Conservation (phyloP, 2,797 vertebrate species). For the Cossypha caffra region DNA sequence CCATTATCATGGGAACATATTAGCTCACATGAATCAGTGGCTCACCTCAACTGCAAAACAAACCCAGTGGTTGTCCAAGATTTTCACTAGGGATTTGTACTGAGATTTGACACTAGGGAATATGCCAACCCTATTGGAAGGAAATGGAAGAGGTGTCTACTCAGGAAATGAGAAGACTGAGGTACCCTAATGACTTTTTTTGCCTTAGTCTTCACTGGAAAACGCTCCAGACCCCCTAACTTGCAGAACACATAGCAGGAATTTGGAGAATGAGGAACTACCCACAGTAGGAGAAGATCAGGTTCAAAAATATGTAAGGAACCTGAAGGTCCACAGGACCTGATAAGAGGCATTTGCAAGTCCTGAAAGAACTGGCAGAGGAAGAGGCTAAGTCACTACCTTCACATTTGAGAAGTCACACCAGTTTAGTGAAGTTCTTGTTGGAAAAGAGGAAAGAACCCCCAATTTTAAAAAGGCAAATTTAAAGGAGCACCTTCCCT, state of each 20-base stretch:
- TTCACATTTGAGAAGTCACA: neutral
- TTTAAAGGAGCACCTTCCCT: neutral
- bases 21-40: rapidly evolving
- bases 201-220: neutral
- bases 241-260: neutral
- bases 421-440: neutral
- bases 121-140: neutral
- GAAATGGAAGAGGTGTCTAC: neutral
- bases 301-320: neutral
- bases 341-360: neutral
- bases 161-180: neutral
- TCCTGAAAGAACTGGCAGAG: neutral
- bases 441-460: neutral
- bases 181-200: neutral
- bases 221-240: neutral
- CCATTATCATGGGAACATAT: neutral
- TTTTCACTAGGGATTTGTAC: neutral
- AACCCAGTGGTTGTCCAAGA: neutral
- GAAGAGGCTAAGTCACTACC: neutral
- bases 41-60: neutral
- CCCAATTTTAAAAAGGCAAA: neutral
- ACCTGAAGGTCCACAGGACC: neutral
- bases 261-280: neutral
- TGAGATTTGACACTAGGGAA: neutral
- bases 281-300: neutral